Conservation (phyloP, 2,113 vertebrate genomes). For the Scortum barcoo region DNA sequence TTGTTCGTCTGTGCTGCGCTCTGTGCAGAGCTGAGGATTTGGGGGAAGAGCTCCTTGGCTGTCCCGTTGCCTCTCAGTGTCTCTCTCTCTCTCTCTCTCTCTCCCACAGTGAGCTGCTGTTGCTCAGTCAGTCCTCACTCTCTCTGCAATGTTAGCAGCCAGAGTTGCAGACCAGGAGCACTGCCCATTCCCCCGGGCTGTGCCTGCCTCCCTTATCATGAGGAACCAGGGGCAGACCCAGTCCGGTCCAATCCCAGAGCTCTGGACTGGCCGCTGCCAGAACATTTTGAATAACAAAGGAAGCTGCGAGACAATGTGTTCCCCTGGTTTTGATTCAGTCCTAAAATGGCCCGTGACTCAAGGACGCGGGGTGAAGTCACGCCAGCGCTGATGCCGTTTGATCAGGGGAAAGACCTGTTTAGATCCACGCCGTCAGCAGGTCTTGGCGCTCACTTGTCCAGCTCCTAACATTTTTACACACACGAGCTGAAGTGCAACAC, state of each 20-base stretch:
- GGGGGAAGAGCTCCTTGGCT: constrained; percentile 80
- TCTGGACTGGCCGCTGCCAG: constrained; percentile 1
- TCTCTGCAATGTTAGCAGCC: constrained; percentile 34
- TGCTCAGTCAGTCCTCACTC: constrained; percentile 35
- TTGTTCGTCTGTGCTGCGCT: constrained; percentile 70
- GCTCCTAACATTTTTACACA: not conserved
- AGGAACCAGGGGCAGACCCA: constrained; percentile 66
- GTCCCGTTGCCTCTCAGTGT: constrained; percentile 49
- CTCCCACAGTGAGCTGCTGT: constrained; percentile 45
- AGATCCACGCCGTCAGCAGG: constrained; percentile 22
- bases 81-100: constrained; percentile 42
- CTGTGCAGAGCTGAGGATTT: constrained; percentile 64
- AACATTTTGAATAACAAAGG: constrained; percentile 74
- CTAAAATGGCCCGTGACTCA: constrained; percentile 59
- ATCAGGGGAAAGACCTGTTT: constrained; percentile 34
- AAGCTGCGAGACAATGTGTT: constrained; percentile 62
- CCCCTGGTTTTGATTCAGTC: constrained; percentile 34
- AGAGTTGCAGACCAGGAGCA: constrained; percentile 33
- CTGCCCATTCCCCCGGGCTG: constrained; percentile 29
- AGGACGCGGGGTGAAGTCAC: constrained; percentile 47
- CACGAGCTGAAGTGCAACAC: not conserved
- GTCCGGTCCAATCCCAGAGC: constrained; percentile 59
- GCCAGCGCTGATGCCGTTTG: constrained; percentile 25
- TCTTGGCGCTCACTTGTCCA: not conserved
- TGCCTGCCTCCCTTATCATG: constrained; percentile 71